Conservation (phyloP, 2,797 vertebrate genomes). For the Echiichthys vipera region DNA sequence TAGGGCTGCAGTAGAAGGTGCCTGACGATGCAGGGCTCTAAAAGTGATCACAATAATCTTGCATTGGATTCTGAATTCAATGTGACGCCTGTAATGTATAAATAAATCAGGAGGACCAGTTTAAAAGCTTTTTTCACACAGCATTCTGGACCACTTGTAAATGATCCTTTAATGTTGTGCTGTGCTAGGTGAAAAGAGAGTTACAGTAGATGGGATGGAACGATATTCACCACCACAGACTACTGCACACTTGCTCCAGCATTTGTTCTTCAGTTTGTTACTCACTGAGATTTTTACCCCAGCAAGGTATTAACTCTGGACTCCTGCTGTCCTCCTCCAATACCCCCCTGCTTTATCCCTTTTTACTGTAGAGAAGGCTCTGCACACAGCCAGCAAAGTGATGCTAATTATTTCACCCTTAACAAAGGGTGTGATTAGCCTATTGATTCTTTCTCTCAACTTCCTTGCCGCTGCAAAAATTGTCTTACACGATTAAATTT, state of each 20-base stretch:
- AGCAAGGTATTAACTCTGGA: constrained; percentile 6
- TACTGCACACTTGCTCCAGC: neutral
- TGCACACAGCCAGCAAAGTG: constrained; percentile 10
- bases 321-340: constrained; percentile 27
- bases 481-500: constrained; percentile 41
- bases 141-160: neutral
- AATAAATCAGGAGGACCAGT: no score
- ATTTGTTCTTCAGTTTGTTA: constrained; percentile 22
- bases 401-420: constrained; percentile 64
- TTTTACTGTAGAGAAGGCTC: constrained; percentile 25
- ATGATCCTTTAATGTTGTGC: neutral
- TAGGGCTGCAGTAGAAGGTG: neutral
- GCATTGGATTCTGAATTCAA: no score
- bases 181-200: neutral
- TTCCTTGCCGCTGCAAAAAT: constrained; percentile 50
- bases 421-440: constrained; percentile 67
- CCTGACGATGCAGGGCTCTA: neutral
- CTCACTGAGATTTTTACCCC: constrained; percentile 10
- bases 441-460: constrained; percentile 55
- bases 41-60: no score
- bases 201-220: neutral
- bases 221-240: neutral
- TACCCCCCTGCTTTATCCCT: constrained; percentile 35
- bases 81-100: no score
- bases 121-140: neutral